Evolutionary conservation across 1,140 invertebrate genomes (phyloP).

Genomic region (Trachelipus rathkii): DNA sequence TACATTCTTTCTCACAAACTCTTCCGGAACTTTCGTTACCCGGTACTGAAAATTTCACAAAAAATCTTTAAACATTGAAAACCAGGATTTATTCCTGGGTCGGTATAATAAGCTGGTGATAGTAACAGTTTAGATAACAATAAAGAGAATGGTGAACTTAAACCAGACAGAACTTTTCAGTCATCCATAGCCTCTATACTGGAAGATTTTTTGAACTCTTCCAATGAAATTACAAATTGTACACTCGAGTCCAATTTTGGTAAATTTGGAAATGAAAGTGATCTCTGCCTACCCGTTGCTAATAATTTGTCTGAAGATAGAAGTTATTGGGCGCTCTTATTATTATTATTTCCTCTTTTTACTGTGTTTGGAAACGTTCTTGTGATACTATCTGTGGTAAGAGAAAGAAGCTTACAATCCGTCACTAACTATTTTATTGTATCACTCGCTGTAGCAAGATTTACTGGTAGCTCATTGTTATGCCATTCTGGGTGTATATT

Average conservation of each 20-base stretch:
- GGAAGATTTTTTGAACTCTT: neutral
- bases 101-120: neutral
- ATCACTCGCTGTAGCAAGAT: slow-evolving; percentile 87
- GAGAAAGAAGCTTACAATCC: slow-evolving; percentile 76
- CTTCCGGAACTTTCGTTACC: neutral
- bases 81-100: neutral
- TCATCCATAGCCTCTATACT: neutral
- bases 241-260: neutral
- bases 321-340: neutral
- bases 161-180: neutral
- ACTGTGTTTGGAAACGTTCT: neutral
- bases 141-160: neutral
- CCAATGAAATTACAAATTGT: neutral
- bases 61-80: neutral
- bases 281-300: neutral
- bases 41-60: neutral
- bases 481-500: slow-evolving; percentile 71
- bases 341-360: neutral
- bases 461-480: slow-evolving; percentile 86
- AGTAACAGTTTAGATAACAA: no score
- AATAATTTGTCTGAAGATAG: neutral
- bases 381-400: neutral
- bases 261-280: neutral
- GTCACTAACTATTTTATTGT: slow-evolving; percentile 93
- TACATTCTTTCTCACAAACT: neutral